Percentiles rank a stretch among this genome's conserved stretches.
Evolutionary conservation across 2,888 invertebrate species (phyloP).

Genomic region (Tetheella fluctuosa): DNA sequence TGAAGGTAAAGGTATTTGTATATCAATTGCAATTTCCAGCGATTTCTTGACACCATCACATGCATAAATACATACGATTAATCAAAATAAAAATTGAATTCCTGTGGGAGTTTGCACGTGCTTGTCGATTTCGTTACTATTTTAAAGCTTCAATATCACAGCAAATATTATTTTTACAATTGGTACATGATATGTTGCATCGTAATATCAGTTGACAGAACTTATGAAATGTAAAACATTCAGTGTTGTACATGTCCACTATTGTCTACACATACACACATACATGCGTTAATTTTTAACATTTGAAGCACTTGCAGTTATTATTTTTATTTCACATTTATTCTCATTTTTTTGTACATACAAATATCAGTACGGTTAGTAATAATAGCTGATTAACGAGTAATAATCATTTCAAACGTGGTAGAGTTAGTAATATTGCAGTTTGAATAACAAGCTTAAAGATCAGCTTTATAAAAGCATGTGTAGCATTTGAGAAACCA

Average conservation of each 20-base stretch:
- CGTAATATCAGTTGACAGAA: constrained; percentile 38
- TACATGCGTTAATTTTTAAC: constrained; percentile 33
- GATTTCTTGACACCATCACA: constrained; percentile 36
- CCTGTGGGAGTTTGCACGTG: constrained; percentile 57
- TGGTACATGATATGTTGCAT: constrained; percentile 37
- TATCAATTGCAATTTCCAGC: constrained; percentile 22
- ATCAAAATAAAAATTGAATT: constrained; percentile 40
- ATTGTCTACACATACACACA: constrained; percentile 30
- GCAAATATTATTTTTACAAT: constrained; percentile 45
- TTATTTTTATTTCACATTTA: constrained; percentile 17
- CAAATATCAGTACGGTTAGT: constrained; percentile 6
- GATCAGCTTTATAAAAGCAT: constrained; percentile 64
- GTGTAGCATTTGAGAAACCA: constrained; percentile 42
- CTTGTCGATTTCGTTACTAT: constrained; percentile 55
- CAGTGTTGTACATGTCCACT: constrained; percentile 41
- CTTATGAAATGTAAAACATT: constrained; percentile 34
- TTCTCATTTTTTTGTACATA: constrained; percentile 18
- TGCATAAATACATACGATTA: constrained; percentile 30
- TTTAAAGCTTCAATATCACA: constrained; percentile 53
- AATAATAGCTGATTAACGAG: neutral
- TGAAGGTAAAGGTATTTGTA: constrained; percentile 32
- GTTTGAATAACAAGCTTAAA: constrained; percentile 47
- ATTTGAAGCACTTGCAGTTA: constrained; percentile 46
- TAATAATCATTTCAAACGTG: constrained; percentile 6
- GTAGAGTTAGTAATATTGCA: constrained; percentile 3